A percentile compares a stretch with the other conserved stretches of the same genome.
These are phyloP conservation scores for Nycticorax nycticorax DNA, from an alignment of 2,113 vertebrate species.

Conservation along the genomic window DNA sequence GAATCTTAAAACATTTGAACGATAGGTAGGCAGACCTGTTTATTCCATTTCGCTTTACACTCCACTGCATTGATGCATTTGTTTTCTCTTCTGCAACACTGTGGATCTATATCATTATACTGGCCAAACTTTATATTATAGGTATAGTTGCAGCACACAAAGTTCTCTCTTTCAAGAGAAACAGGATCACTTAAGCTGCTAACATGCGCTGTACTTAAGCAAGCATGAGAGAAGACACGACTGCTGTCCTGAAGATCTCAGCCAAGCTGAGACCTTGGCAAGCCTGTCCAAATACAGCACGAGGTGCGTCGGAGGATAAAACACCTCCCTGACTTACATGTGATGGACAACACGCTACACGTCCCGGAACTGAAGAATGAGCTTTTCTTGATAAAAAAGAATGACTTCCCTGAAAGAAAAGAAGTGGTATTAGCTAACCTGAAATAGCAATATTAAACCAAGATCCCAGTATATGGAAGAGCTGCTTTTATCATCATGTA, in stretches of 20 bases:
- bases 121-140: background rate
- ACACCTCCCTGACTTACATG: background rate
- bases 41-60: background rate
- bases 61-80: background rate
- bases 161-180: background rate
- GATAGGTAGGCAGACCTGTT: background rate
- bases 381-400: background rate
- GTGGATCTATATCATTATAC: background rate
- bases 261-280: background rate
- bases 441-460: background rate
- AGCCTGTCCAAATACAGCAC: background rate
- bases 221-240: background rate
- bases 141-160: background rate
- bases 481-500: background rate
- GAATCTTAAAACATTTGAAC: background rate
- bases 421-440: background rate
- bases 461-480: background rate
- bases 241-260: background rate
- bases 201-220: background rate
- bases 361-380: background rate
- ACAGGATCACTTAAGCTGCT: background rate
- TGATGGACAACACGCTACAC: rapidly evolving
- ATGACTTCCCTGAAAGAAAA: background rate
- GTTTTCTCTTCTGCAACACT: background rate
- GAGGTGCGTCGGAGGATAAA: background rate